Percentiles rank a stretch among this genome's conserved stretches.
Evolutionary conservation across 2,113 vertebrate species (phyloP).

Genomic region (Nerophis ophidion): DNA sequence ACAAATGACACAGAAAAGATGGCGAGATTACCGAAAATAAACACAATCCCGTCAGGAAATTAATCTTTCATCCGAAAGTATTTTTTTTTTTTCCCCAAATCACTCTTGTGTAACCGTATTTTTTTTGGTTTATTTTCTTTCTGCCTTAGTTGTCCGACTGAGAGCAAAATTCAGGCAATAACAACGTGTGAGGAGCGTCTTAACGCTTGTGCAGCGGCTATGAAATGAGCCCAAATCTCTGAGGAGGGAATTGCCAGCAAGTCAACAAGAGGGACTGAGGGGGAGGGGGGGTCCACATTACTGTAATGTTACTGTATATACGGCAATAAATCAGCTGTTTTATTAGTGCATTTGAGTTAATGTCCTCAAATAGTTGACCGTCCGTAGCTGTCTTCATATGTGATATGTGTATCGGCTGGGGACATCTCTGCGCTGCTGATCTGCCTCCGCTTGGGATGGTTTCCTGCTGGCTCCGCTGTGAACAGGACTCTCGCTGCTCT

Average conservation of each 20-base stretch:
- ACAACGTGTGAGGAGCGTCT: conserved; percentile 13
- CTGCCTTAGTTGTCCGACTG: conserved; percentile 5
- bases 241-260: conserved; percentile 10
- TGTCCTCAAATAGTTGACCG: background rate
- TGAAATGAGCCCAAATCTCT: conserved; percentile 33
- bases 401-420: no score
- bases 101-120: conserved; percentile 10
- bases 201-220: conserved; percentile 15
- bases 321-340: conserved; percentile 1
- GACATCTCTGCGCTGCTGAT: no score
- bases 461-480: no score
- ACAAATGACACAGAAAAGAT: background rate
- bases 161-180: conserved; percentile 20
- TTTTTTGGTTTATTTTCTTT: background rate
- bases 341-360: background rate
- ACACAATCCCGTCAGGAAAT: background rate
- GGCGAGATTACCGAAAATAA: background rate
- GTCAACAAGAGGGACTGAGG: conserved; percentile 18
- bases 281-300: conserved; percentile 14
- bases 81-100: conserved; percentile 1
- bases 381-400: background rate
- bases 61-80: no score
- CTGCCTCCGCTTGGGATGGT: no score
- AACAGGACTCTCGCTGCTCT: no score
- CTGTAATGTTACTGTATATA: background rate